Conservation (phyloP, 2,113 vertebrate species). For the Oreochromis spilurus region DNA sequence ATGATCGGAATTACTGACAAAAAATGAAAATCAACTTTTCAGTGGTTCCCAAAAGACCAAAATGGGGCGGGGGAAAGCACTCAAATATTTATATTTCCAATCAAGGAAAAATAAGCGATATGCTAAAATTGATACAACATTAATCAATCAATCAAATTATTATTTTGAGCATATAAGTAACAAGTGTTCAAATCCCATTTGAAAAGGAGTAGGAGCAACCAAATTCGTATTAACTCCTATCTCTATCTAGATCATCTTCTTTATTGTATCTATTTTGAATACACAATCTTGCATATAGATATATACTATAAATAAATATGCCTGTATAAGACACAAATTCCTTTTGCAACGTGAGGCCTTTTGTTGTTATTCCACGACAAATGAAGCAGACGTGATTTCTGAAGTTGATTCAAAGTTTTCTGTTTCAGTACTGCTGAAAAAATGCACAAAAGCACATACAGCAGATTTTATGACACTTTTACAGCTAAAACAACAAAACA, state of each 20-base stretch:
- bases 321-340: not conserved
- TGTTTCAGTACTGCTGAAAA: not conserved
- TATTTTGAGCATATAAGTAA: not conserved
- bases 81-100: not conserved
- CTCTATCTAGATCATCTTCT: not conserved
- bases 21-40: conserved; percentile 6
- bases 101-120: not conserved
- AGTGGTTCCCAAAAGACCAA: not conserved
- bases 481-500: not conserved
- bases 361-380: not conserved
- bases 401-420: not conserved
- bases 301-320: not conserved
- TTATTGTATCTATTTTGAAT: not conserved
- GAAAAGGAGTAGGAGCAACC: not conserved
- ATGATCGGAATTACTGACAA: not conserved
- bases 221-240: accelerated
- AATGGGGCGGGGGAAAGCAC: not conserved
- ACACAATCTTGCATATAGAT: not conserved
- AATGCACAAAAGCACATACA: not conserved
- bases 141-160: not conserved
- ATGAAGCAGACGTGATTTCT: not conserved
- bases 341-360: not conserved
- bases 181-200: not conserved
- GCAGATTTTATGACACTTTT: not conserved
- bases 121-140: not conserved